Evolutionary conservation across 92 coral and sea anemone species (phyloP), one percentile per base, ranked within the genome.

Genomic region (Bergia puertoricense): DNA sequence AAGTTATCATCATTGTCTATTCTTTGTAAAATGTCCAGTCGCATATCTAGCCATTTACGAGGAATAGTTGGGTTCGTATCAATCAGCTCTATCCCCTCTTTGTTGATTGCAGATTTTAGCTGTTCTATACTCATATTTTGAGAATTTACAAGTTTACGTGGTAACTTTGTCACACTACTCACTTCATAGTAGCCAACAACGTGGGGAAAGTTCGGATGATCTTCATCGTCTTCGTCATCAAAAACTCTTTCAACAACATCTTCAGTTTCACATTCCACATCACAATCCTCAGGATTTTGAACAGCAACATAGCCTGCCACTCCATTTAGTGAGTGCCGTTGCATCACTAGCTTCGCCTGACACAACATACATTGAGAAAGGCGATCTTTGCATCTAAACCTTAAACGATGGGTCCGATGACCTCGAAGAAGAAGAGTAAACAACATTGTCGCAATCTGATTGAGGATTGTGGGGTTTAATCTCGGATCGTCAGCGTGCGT

Each of bases 171-270:
- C 22, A 76, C 80, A 18, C 13, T 76, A 44, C 80, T 42, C 36
- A 76, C 80, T 46, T 76, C 80, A 42, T 76, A 76, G 57, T 76
- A 76, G 56, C 80, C 80, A 76, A 76, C 80, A 22, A 76, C 44
- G 57, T 76, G 80, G 16, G 80, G 80, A 44, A 76, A 76, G 46
- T 76, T 46, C 36, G 46, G 80, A 76, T 76, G 56, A 6, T 74
- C 44, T 74, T 74, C 44, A 0, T 74, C 77, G 11, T 74, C 20
- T 16, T 5, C 38, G 23, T 76, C 56, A 42, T 42, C 80, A 18
- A 44, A n/a, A 14, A 10, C 6, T 41, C 51, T 41, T 18, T 76
- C 36, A 22, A 76, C 37, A 18, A 76, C 37, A 18, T 18, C n/a
- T 76, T 44, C 80, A 18, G 8, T 42, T 76, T 76, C 36, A 20